A percentile compares a stretch with the other conserved stretches of the same genome.
These are phyloP conservation scores for Agrilus mali DNA, from an alignment of 2,888 invertebrate species.

Conservation along the genomic window DNA sequence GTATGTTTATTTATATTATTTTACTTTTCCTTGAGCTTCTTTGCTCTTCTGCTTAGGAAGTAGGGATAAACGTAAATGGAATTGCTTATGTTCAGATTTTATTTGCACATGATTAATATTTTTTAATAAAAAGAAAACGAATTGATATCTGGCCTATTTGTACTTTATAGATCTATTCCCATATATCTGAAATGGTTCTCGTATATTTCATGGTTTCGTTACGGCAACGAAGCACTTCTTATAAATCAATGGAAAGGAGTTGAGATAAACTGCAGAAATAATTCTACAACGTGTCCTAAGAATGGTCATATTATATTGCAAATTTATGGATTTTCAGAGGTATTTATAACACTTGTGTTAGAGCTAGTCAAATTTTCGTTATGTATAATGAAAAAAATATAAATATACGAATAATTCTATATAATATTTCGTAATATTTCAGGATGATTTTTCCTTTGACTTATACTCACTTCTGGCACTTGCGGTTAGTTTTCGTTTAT, in stretches of 20 bases:
- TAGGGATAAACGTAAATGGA: no score
- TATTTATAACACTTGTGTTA: constrained; percentile 27
- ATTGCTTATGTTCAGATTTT: no score
- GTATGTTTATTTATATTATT: constrained; percentile 14
- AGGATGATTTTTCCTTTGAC: constrained; percentile 59
- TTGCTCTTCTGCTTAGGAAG: no score
- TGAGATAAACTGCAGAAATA: constrained; percentile 61
- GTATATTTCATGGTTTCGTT: constrained; percentile 84
- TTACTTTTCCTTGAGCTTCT: no score
- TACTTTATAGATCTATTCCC: constrained; percentile 58
- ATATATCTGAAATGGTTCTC: constrained; percentile 75
- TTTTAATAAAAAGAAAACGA: no score
- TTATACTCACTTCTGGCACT: constrained; percentile 56
- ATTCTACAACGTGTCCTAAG: constrained; percentile 65
- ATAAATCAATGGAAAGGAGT: constrained; percentile 83
- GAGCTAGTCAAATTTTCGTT: background rate
- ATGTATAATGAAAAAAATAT: background rate
- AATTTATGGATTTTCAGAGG: constrained; percentile 64
- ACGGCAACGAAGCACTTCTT: constrained; percentile 78
- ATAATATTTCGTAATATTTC: constrained; percentile 23
- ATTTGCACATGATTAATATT: no score
- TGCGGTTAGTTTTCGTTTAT: constrained; percentile 58
- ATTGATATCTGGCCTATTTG: background rate
- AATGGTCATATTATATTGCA: constrained; percentile 68
- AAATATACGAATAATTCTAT: constrained; percentile 1